Evolutionary conservation across 2,888 invertebrate genomes (phyloP), one percentile per base, ranked within the genome.

Genomic region (Agrilus mali): DNA sequence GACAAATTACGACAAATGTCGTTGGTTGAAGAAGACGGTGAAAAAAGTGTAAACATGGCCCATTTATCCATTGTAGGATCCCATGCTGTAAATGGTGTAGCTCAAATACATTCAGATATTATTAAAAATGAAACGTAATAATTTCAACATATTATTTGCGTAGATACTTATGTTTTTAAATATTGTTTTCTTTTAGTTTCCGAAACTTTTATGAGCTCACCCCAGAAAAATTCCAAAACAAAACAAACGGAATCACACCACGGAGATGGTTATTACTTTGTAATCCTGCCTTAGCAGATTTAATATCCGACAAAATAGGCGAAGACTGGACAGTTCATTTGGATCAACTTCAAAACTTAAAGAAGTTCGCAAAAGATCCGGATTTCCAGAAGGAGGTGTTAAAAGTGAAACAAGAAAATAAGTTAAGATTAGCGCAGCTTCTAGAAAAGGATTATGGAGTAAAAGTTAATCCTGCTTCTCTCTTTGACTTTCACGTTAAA

Each of bases 221-320:
- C 59, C 97, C 97, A 0, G 84, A 93, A 35, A 92, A 92, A 63
- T 99, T 99, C 81, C 97, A 98, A 71, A 97, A 97, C 70, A 97
- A 97, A 67, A 97, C 97, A 1, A 99, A 99, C 66, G 98, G 98
- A 40, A 98, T 99, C 55, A 99, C 98, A 0, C 98, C 98, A 0
- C 80, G 98, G 44, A 83, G 98, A 54, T 99, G 98, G 98, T 70
- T 99, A 52, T 70, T 98, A 52, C 76, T 98, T 15, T 98, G 97
- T 68, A 99, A 99, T 69, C 96, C 98, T 1, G 86, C 88, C 33
- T 73, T 99, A 40, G 85, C 96, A 42, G 98, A 99, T 67, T 71
- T 92, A 43, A 96, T 98, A 58, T 86, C 87, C 54, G 96, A 98
- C 71, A 95, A 94, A 77, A 97, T 99, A 64, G 98, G 98, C 7